Evolutionary conservation across 2,888 invertebrate genomes (phyloP).

Genomic region (Drosophila trichaetosa): DNA sequence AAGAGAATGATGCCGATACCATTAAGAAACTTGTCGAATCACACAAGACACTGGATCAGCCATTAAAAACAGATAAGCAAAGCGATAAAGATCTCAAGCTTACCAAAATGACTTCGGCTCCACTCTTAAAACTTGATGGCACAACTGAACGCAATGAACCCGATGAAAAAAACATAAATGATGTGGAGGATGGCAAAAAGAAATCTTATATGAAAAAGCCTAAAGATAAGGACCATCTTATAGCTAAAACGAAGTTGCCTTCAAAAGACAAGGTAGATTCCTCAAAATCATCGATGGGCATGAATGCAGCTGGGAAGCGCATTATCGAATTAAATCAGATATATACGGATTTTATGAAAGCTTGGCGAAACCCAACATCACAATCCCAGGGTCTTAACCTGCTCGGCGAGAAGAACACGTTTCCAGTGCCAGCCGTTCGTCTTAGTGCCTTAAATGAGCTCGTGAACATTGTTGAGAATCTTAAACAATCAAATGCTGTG

Average conservation of each 20-base stretch:
- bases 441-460: slow-evolving; percentile 52
- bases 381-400: neutral
- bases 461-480: slow-evolving; percentile 47
- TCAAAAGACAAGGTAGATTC: neutral
- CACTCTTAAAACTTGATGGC: neutral
- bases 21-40: neutral
- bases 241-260: slow-evolving; percentile 20
- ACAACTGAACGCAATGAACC: neutral
- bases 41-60: neutral
- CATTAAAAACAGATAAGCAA: neutral
- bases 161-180: neutral
- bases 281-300: neutral
- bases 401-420: neutral
- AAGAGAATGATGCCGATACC: slow-evolving; percentile 20
- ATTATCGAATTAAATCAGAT: slow-evolving; percentile 36
- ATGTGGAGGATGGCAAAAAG: neutral
- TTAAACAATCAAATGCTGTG: slow-evolving; percentile 44
- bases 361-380: slow-evolving; percentile 26
- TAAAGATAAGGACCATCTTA: slow-evolving; percentile 10
- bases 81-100: neutral
- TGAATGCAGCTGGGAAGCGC: slow-evolving; percentile 12
- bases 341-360: slow-evolving; percentile 34
- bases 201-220: slow-evolving; percentile 10
- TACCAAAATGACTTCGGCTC: neutral
- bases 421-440: neutral